These are phyloP conservation scores for Catharus ustulatus DNA, from an alignment of 2,797 vertebrate species.

Conservation along the genomic window DNA sequence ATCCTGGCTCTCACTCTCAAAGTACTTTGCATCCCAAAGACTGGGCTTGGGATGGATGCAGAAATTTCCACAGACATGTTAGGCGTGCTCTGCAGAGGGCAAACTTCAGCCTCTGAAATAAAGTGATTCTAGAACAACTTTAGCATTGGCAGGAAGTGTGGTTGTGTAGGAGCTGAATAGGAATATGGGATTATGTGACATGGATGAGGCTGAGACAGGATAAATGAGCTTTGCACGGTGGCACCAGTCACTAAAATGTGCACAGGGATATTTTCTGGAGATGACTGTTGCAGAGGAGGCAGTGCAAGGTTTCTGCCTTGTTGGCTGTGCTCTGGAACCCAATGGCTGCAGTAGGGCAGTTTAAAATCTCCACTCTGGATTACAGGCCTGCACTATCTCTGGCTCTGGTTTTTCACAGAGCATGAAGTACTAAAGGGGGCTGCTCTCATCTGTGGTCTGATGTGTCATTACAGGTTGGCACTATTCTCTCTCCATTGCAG, in stretches of 20 bases:
- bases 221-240: not conserved
- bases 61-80: not conserved
- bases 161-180: not conserved
- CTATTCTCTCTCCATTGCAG: not conserved
- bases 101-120: not conserved
- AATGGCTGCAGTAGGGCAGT: not conserved
- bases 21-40: not conserved
- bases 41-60: not conserved
- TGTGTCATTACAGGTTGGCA: not conserved
- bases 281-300: not conserved
- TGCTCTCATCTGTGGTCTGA: not conserved
- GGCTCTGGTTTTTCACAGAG: not conserved
- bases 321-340: not conserved
- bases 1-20: not conserved
- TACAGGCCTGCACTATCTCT: not conserved
- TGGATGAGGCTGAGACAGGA: not conserved
- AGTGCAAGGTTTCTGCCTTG: not conserved
- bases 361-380: not conserved
- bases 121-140: accelerated
- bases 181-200: not conserved
- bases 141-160: not conserved
- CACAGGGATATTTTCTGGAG: not conserved
- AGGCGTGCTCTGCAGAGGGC: not conserved
- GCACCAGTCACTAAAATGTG: not conserved
- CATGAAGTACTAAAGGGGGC: not conserved